Evolutionary conservation across 1,140 invertebrate species (phyloP), one percentile per base, ranked within the genome.

Genomic region (Drosophila pachea): DNA sequence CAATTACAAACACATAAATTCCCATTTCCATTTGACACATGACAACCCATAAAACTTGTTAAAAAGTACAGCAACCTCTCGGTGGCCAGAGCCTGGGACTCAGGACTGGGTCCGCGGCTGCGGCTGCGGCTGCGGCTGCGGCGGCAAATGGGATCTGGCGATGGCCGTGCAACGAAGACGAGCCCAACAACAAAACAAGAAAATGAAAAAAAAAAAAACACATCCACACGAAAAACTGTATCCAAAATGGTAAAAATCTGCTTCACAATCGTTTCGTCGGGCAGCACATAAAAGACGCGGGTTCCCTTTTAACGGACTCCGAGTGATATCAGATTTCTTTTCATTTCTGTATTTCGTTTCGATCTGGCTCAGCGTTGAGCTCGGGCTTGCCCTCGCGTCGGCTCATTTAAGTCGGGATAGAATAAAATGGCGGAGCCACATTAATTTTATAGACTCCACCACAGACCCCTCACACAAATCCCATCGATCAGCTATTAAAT

Each of bases 1-100:
- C 86, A 88, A 88, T 88, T 88, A 88, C 86, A 88, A 88, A 88
- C 76, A 75, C 86, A 86, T 88, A 88, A 88, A 88, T 88, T 88
- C 72, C 74, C 75, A 83, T 86, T 88, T 88, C 82, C 86, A 88
- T 88, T 86, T 88, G 86, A 88, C 86, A 88, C 86, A 88, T 88
- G 86, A 88, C 86, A 88, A 83, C 73, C 78, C 76, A 88, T 88
- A 88, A 88, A 88, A 88, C 76, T 76, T 71, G 82, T 86, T 86
- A 81, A 86, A 87, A 86, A 82, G 79, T 86, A 79, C 79, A 68
- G 65, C 74, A 76, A 70, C 73, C 79, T 73, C 59, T 53, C 55
- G 65, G 61, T 74, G 73, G 52, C 58, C 65, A 69, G 53, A 68
- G 61, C 9, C 48, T 31, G 42, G 16, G 43, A 65, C 33, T 65